Percentiles rank a stretch among this genome's conserved stretches.
Evolutionary conservation across 2,888 invertebrate species (phyloP).

Genomic region (Lithodes maja): DNA sequence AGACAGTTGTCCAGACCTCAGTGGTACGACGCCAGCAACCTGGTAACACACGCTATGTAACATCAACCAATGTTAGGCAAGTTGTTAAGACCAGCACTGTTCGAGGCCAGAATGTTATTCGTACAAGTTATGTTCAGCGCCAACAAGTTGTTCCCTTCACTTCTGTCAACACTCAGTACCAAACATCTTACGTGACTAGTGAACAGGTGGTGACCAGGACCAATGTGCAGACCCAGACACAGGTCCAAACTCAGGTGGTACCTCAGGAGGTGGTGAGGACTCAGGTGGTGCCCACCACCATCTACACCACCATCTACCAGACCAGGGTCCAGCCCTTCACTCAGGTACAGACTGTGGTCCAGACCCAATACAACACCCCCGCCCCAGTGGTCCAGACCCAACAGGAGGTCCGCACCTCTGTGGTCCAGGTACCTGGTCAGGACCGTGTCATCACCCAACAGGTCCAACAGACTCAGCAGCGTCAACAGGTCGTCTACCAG

Average conservation of each 20-base stretch:
- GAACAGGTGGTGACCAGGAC: constrained; percentile 61
- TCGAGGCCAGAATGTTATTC: constrained; percentile 37
- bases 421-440: constrained; percentile 59
- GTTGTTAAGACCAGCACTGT: constrained; percentile 42
- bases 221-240: constrained; percentile 62
- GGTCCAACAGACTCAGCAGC: constrained; percentile 53
- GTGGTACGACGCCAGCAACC: constrained; percentile 43
- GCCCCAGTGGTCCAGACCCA: constrained; percentile 50
- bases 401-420: constrained; percentile 54
- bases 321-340: constrained; percentile 26
- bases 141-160: constrained; percentile 62
- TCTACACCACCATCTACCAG: constrained; percentile 56
- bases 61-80: constrained; percentile 37
- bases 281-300: constrained; percentile 50
- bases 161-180: constrained; percentile 57
- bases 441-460: constrained; percentile 53
- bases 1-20: constrained; percentile 64
- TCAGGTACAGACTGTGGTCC: constrained; percentile 60
- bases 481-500: constrained; percentile 55
- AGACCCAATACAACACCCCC: constrained; percentile 57
- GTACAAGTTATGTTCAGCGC: constrained; percentile 53
- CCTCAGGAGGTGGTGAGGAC: constrained; percentile 63
- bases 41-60: constrained; percentile 41
- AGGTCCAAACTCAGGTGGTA: constrained; percentile 43
- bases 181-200: constrained; percentile 51